Percentiles rank a stretch among this genome's conserved stretches.
These are phyloP conservation scores for Erythrolamprus reginae DNA, from an alignment of 2,113 vertebrate genomes.

Conservation along the genomic window DNA sequence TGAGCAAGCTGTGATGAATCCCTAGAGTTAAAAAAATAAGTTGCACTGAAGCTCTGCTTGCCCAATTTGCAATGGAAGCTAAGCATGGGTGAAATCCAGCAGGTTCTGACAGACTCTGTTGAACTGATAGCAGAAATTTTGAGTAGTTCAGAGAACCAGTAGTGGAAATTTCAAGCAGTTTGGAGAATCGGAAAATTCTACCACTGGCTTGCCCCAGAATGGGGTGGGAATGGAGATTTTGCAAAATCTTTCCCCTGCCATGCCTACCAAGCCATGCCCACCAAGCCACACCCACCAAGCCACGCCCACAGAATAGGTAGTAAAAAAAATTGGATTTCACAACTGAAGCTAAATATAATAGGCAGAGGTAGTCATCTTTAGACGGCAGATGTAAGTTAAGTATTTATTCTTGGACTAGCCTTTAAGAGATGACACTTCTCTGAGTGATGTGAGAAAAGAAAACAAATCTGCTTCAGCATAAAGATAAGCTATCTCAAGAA, in stretches of 20 bases:
- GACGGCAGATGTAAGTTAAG: neutral
- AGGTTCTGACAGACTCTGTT: no score
- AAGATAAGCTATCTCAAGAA: constrained; percentile 43
- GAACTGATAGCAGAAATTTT: no score
- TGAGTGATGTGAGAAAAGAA: constrained; percentile 27
- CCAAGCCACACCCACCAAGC: no score
- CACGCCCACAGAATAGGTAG: no score
- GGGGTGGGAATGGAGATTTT: no score
- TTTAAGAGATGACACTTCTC: constrained; percentile 7
- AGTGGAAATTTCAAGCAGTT: no score
- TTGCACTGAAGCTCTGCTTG: neutral
- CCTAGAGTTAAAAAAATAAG: neutral
- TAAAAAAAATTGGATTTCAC: no score
- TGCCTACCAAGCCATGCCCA: no score
- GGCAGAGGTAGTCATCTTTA: neutral
- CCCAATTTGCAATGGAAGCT: neutral
- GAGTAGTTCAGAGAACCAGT: no score
- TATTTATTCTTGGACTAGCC: neutral
- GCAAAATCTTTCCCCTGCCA: no score
- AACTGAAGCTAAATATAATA: neutral
- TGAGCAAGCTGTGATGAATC: neutral
- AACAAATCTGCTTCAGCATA: constrained; percentile 7
- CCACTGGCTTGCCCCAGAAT: no score
- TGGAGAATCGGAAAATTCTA: no score
- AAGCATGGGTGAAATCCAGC: neutral